Evolutionary conservation across 2,797 vertebrate species (phyloP).

Genomic region (Peromyscus aztecus): DNA sequence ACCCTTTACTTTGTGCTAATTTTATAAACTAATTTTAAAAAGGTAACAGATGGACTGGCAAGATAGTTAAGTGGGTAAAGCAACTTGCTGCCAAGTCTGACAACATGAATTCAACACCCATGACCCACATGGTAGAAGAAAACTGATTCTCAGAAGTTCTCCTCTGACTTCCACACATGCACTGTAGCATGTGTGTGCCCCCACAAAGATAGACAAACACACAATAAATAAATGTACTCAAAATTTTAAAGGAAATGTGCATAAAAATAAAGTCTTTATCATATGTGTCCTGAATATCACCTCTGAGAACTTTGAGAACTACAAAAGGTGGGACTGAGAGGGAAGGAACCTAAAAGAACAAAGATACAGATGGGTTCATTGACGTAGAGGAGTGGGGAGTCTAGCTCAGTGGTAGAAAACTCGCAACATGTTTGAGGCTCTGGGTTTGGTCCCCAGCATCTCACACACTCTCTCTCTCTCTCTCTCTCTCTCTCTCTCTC

Average conservation of each 20-base stretch:
- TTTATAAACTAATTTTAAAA: background rate
- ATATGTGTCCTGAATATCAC: slow-evolving; percentile 12
- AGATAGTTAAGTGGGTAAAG: background rate
- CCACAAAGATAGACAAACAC: background rate
- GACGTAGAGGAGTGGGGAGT: background rate
- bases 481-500: too few relatives aligned
- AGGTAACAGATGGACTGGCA: background rate
- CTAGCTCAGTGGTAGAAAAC: background rate
- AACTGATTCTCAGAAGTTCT: background rate
- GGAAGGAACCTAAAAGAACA: background rate
- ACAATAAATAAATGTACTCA: background rate
- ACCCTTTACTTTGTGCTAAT: background rate
- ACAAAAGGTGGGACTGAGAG: background rate
- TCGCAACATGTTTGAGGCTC: background rate
- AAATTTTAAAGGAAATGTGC: background rate
- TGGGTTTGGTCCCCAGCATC: background rate
- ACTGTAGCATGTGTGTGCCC: background rate
- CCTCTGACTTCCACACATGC: background rate
- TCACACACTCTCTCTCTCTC: background rate
- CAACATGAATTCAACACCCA: background rate
- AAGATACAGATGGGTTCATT: background rate
- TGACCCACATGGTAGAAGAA: background rate
- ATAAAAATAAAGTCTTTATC: background rate
- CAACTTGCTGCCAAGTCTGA: background rate
- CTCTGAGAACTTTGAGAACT: background rate